Evolutionary conservation across 2,888 invertebrate genomes (phyloP).

Genomic region (Aproaerema taeniolella): DNA sequence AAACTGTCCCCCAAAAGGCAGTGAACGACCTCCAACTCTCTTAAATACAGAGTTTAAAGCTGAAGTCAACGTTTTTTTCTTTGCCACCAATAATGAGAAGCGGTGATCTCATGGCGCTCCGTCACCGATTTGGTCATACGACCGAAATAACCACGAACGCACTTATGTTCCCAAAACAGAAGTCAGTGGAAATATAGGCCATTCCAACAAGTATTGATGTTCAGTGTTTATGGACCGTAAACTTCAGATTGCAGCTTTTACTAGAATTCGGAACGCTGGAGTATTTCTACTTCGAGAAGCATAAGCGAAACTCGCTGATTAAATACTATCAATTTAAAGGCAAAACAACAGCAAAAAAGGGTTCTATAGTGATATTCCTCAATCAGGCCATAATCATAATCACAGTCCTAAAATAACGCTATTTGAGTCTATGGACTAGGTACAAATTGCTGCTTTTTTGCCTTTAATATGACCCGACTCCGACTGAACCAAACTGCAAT

Average conservation of each 20-base stretch:
- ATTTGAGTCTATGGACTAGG: no score
- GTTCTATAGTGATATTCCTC: no score
- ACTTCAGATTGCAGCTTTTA: constrained; percentile 1
- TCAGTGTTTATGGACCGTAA: constrained; percentile 3
- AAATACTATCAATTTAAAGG: no score
- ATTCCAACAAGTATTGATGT: constrained; percentile 11
- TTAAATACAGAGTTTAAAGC: neutral
- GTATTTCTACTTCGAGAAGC: no score
- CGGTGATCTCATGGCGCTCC: constrained; percentile 66
- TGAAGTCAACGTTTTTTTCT: constrained; percentile 3
- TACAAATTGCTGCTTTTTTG: no score
- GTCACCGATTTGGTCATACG: constrained; percentile 50
- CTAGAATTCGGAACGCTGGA: neutral
- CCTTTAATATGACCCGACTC: no score
- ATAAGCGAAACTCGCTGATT: no score
- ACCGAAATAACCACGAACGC: constrained; percentile 60
- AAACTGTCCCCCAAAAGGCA: no score
- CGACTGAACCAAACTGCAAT: no score
- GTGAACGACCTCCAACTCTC: neutral
- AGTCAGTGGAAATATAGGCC: constrained; percentile 38
- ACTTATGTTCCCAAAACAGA: constrained; percentile 39
- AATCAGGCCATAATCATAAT: no score
- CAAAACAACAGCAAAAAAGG: no score
- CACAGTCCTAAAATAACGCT: no score
- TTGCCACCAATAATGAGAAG: constrained; percentile 18